Evolutionary conservation across 2,113 vertebrate species (phyloP).

Genomic region (Herpailurus yagouaroundi): DNA sequence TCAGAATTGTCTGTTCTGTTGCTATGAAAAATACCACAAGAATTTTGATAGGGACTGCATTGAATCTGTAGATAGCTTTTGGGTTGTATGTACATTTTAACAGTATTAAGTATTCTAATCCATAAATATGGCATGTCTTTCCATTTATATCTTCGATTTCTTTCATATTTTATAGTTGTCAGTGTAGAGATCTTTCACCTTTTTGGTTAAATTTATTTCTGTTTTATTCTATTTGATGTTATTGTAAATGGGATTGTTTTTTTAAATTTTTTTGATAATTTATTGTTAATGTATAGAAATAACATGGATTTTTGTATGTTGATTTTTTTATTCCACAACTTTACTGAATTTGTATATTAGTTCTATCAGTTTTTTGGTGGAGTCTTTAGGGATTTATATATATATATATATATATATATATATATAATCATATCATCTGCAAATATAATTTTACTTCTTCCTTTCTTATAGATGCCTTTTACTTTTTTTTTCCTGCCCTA

Average conservation of each 20-base stretch:
- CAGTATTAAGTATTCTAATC: not conserved
- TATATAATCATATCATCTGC: not conserved
- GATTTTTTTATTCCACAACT: not conserved
- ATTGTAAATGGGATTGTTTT: not conserved
- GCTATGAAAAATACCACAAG: not conserved
- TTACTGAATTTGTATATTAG: not conserved
- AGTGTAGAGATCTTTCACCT: not conserved
- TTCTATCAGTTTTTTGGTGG: not conserved
- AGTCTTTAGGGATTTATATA: not conserved
- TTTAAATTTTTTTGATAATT: not conserved
- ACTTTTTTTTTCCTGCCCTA: not conserved
- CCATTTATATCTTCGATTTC: not conserved
- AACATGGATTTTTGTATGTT: not conserved
- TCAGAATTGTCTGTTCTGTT: not conserved
- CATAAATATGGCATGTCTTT: not conserved
- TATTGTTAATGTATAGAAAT: not conserved
- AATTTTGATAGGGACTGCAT: not conserved
- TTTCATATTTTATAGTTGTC: not conserved
- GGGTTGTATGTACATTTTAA: not conserved
- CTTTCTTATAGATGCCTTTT: not conserved
- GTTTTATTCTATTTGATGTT: not conserved
- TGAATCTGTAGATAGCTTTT: not conserved
- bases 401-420: not conserved
- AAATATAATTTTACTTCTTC: not conserved
- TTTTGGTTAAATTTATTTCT: not conserved